Evolutionary conservation across 2,888 invertebrate species (phyloP), one percentile per base, ranked within the genome.

Genomic region (Chorisops tibialis): DNA sequence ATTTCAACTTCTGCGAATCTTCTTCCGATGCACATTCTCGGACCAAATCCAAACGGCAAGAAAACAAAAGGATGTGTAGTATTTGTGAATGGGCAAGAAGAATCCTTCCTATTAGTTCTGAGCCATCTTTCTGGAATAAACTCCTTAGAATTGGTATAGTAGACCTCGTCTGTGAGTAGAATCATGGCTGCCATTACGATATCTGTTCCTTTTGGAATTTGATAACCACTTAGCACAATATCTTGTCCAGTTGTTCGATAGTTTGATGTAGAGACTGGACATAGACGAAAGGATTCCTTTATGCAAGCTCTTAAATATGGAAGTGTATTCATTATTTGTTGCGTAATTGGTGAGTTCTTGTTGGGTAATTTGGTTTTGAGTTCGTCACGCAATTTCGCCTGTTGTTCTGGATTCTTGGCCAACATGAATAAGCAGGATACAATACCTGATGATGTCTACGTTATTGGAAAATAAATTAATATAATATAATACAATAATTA

Each of bases 121-220:
- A 82, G 67, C 92, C 92, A 93, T 45, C 93, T 79, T 72, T 92
- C 91, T 0, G 93, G 92, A 45, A 86, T 73, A 70, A 84, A 93
- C 60, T 85, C 80, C 0, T 79, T 70, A 5, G 87, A 79, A 12
- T 81, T 77, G 0, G 83, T 79, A 69, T 86, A 90, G 67, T 88
- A 83, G 54, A 83, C 76, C 12, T 87, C 86, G 70, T 82, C 81
- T 67, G 83, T 79, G 6, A 73, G 69, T 9, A 76, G 83, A 16
- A 84, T 81, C 70, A 86, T 85, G 67, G 89, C 87, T 64, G 87
- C 89, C 72, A 91, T 86, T 47, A 91, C 80, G 0, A 91, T 84
- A 72, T 89, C 87, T 0, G 88, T 84, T 59, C 81, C 81, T 72
- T 82, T 81, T 0, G 87, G 87, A 70, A 88, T 80, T 41, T 74